phyloP scores from a whole-genome alignment of 2,888 invertebrate genomes.

The Acleris cristana region DNA sequence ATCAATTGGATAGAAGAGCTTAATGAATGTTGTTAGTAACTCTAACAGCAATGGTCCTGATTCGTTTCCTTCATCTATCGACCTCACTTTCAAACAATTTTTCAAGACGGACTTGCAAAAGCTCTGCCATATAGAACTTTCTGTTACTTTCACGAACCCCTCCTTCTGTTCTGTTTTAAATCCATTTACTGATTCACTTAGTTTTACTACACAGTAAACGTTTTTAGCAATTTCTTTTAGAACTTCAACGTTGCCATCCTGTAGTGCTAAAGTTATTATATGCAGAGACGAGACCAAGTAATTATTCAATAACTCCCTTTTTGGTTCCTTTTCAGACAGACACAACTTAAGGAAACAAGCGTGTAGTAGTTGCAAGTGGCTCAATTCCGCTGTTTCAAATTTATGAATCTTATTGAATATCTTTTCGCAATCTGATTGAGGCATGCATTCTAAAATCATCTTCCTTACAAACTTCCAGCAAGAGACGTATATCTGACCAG shows the following conservation, averaged over 20 bases:
- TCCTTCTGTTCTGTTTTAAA: conserved; percentile 53
- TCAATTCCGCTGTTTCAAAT: conserved; percentile 84
- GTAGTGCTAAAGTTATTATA: conserved; percentile 74
- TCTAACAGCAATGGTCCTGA: conserved; percentile 79
- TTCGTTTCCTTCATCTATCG: conserved; percentile 58
- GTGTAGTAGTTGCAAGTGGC: conserved; percentile 82
- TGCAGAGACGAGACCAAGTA: conserved; percentile 83
- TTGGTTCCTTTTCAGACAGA: conserved; percentile 56
- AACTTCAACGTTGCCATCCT: conserved; percentile 63
- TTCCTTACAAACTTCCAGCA: conserved; percentile 83
- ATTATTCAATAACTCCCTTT: conserved; percentile 74
- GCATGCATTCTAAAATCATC: conserved; percentile 85
- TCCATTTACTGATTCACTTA: conserved; percentile 59
- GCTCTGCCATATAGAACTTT: conserved; percentile 82
- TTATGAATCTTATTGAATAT: conserved; percentile 85
- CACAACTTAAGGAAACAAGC: conserved; percentile 81
- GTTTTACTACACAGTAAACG: conserved; percentile 61
- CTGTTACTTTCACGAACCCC: conserved; percentile 68
- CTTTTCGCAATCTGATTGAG: conserved; percentile 80
- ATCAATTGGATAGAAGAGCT: conserved; percentile 79
- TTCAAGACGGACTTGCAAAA: conserved; percentile 87
- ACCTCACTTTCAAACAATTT: conserved; percentile 82
- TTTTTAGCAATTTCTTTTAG: conserved; percentile 56
- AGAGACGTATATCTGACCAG: conserved; percentile 85
- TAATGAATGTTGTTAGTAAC: conserved; percentile 81